These are phyloP conservation scores for Seira ritae DNA, from an alignment of 2,888 invertebrate genomes.

Conservation along the genomic window DNA sequence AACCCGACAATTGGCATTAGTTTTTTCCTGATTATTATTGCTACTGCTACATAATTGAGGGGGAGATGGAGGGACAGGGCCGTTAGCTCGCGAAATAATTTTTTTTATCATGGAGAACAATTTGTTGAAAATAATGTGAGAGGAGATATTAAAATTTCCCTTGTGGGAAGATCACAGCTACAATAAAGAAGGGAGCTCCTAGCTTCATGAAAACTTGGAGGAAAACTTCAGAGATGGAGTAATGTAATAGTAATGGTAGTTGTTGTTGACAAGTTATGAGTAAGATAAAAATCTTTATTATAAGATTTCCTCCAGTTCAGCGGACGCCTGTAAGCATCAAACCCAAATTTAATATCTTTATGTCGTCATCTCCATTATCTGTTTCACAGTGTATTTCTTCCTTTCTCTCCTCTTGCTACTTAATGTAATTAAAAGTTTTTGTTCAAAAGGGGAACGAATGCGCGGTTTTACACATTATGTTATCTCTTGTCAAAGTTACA, in stretches of 20 bases:
- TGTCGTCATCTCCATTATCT: constrained; percentile 22
- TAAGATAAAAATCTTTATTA: background rate
- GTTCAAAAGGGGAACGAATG: background rate
- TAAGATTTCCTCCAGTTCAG: constrained; percentile 11
- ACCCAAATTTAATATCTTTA: constrained; percentile 20
- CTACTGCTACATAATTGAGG: too few species aligned
- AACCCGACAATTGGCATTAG: too few species aligned
- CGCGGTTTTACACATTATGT: background rate
- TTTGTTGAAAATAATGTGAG: too few species aligned
- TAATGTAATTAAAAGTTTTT: constrained; percentile 4
- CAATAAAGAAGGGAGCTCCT: too few species aligned
- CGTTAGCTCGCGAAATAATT: too few species aligned
- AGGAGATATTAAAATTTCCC: too few species aligned
- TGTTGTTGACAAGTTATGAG: constrained; percentile 6
- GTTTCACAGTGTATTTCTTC: constrained; percentile 11
- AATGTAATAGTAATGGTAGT: background rate
- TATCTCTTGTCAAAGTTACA: constrained; percentile 1
- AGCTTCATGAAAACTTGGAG: too few species aligned
- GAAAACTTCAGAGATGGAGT: too few species aligned
- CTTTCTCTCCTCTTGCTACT: background rate
- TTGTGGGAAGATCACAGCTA: too few species aligned
- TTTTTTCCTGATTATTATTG: too few species aligned
- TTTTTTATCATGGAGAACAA: too few species aligned
- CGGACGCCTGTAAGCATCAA: background rate
- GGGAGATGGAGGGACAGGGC: too few species aligned